Evolutionary conservation across 2,888 invertebrate species (phyloP), one percentile per base, ranked within the genome.

Genomic region (Eutolmus rufibarbis): DNA sequence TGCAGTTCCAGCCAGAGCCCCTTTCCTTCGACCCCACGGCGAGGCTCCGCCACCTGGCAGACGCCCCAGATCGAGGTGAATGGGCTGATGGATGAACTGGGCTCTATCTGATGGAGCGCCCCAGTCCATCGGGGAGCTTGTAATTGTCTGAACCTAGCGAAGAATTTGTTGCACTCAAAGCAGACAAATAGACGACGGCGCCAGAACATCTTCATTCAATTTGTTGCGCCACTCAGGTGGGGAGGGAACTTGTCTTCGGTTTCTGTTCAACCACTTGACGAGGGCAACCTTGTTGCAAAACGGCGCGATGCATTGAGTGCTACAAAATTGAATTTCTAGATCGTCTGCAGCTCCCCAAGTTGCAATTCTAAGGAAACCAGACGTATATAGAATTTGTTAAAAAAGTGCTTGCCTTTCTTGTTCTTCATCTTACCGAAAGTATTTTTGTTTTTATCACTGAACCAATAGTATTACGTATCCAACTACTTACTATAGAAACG

Each of bases 111-210:
- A 66, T 66, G 28, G 28, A 28, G 1, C 66, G 8, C 1, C 28
- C 23, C 66, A 19, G 66, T 8, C n/a, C 19, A 43, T 23, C n/a
- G 78, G 78, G 5, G 5, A 28, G 28, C 16, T 12, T 79, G 51
- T 51, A 79, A 79, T 79, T 79, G 79, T 28, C 51, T 79, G 46
- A 79, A n/a, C 56, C 28, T 31, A 56, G 28, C n/a, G 28, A 76
- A 31, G 51, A 46, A 79, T 79, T 79, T 79, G 79, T 78, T 78
- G 43, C 46, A 79, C 51, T 79, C 46, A 46, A 31, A 79, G 14
- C n/a, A 56, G 43, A n/a, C 40, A 78, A 43, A 43, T 78, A 40
- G 46, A 79, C 5, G 78, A 23, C 28, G 40, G 19, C 8, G 78
- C 78, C 43, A 78, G 12, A 8, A 31, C 79, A 23, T 28, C 46